Evolutionary conservation across 2,888 invertebrate genomes (phyloP), one percentile per base, ranked within the genome.

Genomic region (Germaria angustata): DNA sequence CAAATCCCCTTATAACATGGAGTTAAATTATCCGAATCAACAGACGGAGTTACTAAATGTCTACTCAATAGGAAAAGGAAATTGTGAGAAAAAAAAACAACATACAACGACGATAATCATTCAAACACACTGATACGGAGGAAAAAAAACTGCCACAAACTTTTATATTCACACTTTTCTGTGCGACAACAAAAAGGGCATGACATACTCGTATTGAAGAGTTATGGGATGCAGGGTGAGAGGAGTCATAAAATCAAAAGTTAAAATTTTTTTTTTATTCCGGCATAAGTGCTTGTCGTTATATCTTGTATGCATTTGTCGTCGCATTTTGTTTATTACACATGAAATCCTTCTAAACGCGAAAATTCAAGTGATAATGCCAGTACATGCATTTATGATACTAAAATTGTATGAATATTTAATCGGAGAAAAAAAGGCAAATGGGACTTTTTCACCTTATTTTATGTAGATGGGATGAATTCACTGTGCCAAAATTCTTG

Each of bases 21-120:
- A 82, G 69, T 61, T 53, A 81, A 82, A 82, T 76, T 82, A 79
- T 79, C 36, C 79, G 59, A 65, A 75, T 49, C 73, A 34, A 63
- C 61, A 59, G 59, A 44, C 11, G 41, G 49, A 39, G 28, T 71
- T 44, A 49, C 28, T 68, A 20, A 57, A 41, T 59, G 39, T 59
- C 39, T 59, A 36, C 72, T 75, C 69, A 44, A 81, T 49, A 51
- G 51, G 79, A 75, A 82, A 46, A 75, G 82, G 79, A 82, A 82
- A 71, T 75, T 82, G 69, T 73, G 36, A 57, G 61, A 69, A 71
- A 71, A 77, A 28, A 6, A 77, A 28, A 6, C 4, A 28, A 28
- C 28, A 28, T 65, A 53, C n/a, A n/a, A n/a, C n/a, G n/a, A 55
- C 41, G 41, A n/a, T 55, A 51, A 57, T 20, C 68, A 55, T 24